These are phyloP conservation scores for Spilosoma lubricipeda DNA, from an alignment of 2,888 invertebrate species.

Conservation along the genomic window DNA sequence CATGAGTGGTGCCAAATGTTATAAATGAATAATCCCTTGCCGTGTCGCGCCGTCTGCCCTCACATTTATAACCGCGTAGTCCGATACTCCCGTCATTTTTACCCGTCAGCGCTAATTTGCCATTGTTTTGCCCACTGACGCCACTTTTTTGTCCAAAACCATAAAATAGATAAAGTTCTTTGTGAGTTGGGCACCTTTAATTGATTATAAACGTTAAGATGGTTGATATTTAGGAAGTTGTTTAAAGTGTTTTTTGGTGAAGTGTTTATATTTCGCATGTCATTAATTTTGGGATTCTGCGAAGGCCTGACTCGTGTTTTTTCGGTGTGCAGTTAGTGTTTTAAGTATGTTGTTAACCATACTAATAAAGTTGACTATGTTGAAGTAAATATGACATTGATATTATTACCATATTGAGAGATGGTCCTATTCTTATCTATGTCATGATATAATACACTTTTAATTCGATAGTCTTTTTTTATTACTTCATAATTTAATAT, in stretches of 20 bases:
- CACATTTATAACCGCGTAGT: slow-evolving; percentile 66
- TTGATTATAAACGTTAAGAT: slow-evolving; percentile 76
- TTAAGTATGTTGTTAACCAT: background rate
- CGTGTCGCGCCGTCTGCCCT: slow-evolving; percentile 52
- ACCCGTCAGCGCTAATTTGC: slow-evolving; percentile 85
- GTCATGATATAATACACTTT: too few species aligned
- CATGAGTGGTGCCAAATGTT: slow-evolving; percentile 28
- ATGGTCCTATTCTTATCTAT: too few species aligned
- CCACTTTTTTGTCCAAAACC: slow-evolving; percentile 83
- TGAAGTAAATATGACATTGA: too few species aligned
- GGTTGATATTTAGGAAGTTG: slow-evolving; percentile 53
- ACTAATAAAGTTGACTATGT: background rate
- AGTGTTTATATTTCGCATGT: slow-evolving; percentile 50
- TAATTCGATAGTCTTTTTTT: too few species aligned
- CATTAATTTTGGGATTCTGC: slow-evolving; percentile 44
- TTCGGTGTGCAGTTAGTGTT: background rate
- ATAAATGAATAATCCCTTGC: slow-evolving; percentile 72
- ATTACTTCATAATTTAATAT: too few species aligned
- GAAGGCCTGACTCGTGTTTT: background rate
- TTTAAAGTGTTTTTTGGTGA: slow-evolving; percentile 61
- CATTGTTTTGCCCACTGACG: slow-evolving; percentile 83
- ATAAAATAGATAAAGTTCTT: slow-evolving; percentile 83
- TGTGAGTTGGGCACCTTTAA: slow-evolving; percentile 71
- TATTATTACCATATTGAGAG: too few species aligned
- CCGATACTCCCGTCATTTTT: slow-evolving; percentile 80